Conservation (phyloP, 1,140 invertebrate species). For the Habropoda laboriosa region DNA sequence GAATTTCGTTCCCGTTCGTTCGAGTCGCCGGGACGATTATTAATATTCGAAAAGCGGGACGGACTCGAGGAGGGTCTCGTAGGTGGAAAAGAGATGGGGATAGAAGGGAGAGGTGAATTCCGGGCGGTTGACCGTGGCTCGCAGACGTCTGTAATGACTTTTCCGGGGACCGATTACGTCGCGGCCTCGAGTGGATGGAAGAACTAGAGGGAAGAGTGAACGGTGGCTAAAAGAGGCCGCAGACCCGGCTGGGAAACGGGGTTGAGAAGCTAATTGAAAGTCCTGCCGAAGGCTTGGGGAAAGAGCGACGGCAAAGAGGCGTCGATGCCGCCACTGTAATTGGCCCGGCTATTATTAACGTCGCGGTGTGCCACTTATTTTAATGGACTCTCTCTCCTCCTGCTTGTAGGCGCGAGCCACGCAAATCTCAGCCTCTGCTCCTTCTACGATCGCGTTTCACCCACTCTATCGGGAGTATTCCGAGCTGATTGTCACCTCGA, state of each 20-base stretch:
- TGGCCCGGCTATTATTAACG: slow-evolving; percentile 56
- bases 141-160: slow-evolving; percentile 48
- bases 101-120: slow-evolving; percentile 8
- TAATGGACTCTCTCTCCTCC: slow-evolving; percentile 48
- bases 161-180: slow-evolving; percentile 44
- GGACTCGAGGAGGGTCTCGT: too few relatives aligned
- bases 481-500: not conserved
- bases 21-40: slow-evolving; percentile 26
- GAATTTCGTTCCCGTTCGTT: slow-evolving; percentile 13
- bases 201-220: slow-evolving; percentile 47
- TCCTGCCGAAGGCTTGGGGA: slow-evolving; percentile 37
- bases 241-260: not conserved
- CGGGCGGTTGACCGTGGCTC: slow-evolving; percentile 29
- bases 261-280: slow-evolving; percentile 60
- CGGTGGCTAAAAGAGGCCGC: slow-evolving; percentile 34
- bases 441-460: not conserved
- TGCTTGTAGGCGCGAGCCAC: slow-evolving; percentile 1
- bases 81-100: too few relatives aligned
- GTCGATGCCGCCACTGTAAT: slow-evolving; percentile 53
- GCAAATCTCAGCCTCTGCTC: slow-evolving; percentile 15
- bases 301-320: slow-evolving; percentile 43
- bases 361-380: slow-evolving; percentile 53
- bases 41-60: slow-evolving; percentile 30
- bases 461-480: not conserved
- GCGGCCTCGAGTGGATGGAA: slow-evolving; percentile 17